These are phyloP conservation scores for Rana temporaria DNA, from an alignment of 2,113 vertebrate genomes.

Conservation along the genomic window DNA sequence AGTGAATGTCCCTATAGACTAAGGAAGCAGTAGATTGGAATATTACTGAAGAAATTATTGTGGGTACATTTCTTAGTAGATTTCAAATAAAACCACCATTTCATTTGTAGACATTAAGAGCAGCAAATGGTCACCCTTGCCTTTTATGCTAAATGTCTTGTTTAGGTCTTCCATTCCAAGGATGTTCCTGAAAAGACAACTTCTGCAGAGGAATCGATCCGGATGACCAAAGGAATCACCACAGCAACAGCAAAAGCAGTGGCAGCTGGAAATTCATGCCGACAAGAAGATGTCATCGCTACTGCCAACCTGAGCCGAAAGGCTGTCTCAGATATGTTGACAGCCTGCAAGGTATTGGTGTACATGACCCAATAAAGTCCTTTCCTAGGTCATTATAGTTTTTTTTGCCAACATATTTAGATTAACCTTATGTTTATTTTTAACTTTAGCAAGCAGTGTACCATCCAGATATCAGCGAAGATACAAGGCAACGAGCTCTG, in stretches of 20 bases:
- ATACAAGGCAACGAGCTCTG: conserved; percentile 84
- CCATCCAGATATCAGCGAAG: conserved; percentile 86
- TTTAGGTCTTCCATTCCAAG: conserved; percentile 92
- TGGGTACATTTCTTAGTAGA: background rate
- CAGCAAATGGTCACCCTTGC: background rate
- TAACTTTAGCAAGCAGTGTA: conserved; percentile 87
- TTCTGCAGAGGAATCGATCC: conserved; percentile 94
- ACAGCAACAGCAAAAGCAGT: conserved; percentile 96
- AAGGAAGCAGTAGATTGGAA: too few relatives aligned
- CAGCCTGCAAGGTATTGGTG: conserved; percentile 82
- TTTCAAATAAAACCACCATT: background rate
- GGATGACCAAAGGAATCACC: conserved; percentile 99
- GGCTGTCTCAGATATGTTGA: conserved; percentile 93
- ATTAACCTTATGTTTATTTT: conserved; percentile 40
- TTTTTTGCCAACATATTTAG: background rate
- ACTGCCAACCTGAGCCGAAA: conserved; percentile 98
- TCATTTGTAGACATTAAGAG: too few relatives aligned
- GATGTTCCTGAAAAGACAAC: conserved; percentile 89
- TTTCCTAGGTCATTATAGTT: background rate
- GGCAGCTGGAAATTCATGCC: conserved; percentile 94
- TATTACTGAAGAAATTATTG: background rate
- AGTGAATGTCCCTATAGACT: too few relatives aligned
- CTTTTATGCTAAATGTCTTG: conserved; percentile 32
- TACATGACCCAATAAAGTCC: background rate
- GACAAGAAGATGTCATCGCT: conserved; percentile 95